Evolutionary conservation across 2,113 vertebrate genomes (phyloP).

Genomic region (Cygnus buccinator): DNA sequence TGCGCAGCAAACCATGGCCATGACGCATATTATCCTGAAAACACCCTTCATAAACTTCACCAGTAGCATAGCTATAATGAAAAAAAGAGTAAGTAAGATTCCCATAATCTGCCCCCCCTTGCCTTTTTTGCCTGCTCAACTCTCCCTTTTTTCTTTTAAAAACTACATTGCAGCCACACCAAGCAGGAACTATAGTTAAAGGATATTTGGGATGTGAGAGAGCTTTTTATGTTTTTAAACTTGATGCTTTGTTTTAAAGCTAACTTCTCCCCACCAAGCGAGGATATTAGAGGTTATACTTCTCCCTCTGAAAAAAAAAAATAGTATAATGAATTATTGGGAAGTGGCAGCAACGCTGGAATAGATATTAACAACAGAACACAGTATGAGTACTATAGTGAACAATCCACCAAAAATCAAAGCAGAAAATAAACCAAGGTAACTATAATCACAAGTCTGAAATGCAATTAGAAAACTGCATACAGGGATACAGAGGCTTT

Average conservation of each 20-base stretch:
- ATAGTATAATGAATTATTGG: not conserved
- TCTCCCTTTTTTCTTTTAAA: not conserved
- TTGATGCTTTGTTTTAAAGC: not conserved
- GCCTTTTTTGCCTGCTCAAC: not conserved
- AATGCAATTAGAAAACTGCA: not conserved
- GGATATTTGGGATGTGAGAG: not conserved
- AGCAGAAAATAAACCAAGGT: not conserved
- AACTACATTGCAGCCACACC: not conserved
- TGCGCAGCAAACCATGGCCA: slow-evolving; percentile 94
- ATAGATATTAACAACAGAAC: not conserved
- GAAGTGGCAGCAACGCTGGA: not conserved
- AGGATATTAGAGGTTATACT: not conserved
- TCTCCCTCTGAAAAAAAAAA: not conserved
- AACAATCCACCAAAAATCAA: not conserved
- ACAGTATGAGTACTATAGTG: accelerated
- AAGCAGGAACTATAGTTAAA: not conserved
- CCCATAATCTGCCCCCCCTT: not conserved
- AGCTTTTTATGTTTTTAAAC: not conserved
- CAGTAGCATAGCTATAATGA: slow-evolving; percentile 86
- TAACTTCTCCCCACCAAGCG: not conserved
- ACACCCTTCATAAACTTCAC: slow-evolving; percentile 94
- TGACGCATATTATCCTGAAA: slow-evolving; percentile 95
- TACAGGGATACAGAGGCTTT: not conserved
- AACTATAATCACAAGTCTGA: not conserved
- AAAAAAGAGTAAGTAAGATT: not conserved